phyloP scores from a whole-genome alignment of 2,888 invertebrate genomes.

The Spicauda simplicius region DNA sequence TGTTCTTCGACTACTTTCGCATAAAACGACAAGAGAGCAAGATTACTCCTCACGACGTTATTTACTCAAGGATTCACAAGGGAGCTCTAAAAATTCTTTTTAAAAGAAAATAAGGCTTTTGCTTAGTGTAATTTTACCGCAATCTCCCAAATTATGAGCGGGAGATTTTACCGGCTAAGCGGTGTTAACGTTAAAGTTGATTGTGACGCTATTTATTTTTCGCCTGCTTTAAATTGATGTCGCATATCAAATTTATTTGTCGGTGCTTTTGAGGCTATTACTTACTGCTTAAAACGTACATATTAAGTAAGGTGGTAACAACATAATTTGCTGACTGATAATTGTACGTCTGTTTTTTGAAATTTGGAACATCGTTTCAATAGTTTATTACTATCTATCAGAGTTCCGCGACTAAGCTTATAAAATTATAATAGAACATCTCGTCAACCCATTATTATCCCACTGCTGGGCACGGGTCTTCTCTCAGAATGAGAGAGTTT shows the following conservation, averaged over 20 bases:
- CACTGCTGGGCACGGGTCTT: too few relatives aligned
- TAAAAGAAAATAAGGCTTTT: slow-evolving; percentile 15
- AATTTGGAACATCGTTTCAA: too few relatives aligned
- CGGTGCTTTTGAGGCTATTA: background rate
- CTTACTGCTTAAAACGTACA: background rate
- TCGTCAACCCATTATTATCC: too few relatives aligned
- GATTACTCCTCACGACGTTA: slow-evolving; percentile 8
- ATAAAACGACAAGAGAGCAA: slow-evolving; percentile 6
- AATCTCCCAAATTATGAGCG: slow-evolving; percentile 16
- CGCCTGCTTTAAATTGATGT: slow-evolving; percentile 6
- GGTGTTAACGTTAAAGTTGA: slow-evolving; percentile 7
- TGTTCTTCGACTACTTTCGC: slow-evolving; percentile 5
- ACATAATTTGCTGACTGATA: too few relatives aligned
- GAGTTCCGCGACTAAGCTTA: too few relatives aligned
- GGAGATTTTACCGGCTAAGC: slow-evolving; percentile 14
- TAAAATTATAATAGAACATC: too few relatives aligned
- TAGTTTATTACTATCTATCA: too few relatives aligned
- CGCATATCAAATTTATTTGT: background rate
- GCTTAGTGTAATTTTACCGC: slow-evolving; percentile 21
- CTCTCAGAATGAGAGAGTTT: too few relatives aligned
- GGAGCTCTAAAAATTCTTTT: slow-evolving; percentile 11
- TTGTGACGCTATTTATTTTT: slow-evolving; percentile 3
- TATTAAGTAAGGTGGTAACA: background rate
- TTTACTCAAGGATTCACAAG: slow-evolving; percentile 15
- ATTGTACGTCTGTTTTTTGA: too few relatives aligned